These are phyloP conservation scores for Stichopus chloronotus DNA, from an alignment of 35 echinoderm and acorn worm species.

Conservation along the genomic window DNA sequence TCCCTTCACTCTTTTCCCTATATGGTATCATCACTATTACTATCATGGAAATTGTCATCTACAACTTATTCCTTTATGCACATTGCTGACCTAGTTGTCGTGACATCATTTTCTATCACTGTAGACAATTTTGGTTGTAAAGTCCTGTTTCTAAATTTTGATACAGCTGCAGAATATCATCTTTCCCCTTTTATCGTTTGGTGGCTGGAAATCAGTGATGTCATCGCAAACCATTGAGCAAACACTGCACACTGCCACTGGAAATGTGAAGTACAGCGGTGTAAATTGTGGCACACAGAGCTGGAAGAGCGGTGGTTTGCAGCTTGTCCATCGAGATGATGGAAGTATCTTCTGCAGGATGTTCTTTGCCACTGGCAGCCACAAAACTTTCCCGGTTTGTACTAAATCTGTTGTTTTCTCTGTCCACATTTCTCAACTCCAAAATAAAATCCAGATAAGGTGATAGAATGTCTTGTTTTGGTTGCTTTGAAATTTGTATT, in stretches of 20 bases:
- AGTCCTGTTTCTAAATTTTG: too few relatives aligned
- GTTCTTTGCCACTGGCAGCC: neutral
- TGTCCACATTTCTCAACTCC: neutral
- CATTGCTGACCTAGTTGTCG: too few relatives aligned
- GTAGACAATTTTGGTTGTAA: too few relatives aligned
- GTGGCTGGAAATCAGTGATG: neutral
- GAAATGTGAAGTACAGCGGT: conserved; percentile 17
- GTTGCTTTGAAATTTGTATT: too few relatives aligned
- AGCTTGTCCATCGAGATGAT: neutral
- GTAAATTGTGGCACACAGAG: conserved; percentile 2
- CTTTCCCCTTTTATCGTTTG: neutral
- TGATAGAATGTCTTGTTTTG: too few relatives aligned
- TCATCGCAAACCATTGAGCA: neutral
- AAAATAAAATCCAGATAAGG: too few relatives aligned
- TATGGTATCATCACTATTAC: too few relatives aligned
- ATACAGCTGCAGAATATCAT: too few relatives aligned
- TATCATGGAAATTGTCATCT: too few relatives aligned
- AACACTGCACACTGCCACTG: neutral
- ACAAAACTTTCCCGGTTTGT: neutral
- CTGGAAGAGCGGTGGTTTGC: conserved; percentile 6
- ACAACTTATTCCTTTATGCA: too few relatives aligned
- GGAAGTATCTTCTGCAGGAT: neutral
- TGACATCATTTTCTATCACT: too few relatives aligned
- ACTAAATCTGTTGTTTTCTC: neutral
- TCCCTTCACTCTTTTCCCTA: too few relatives aligned